These are phyloP conservation scores for Incurvaria masculella DNA, from an alignment of 2,888 invertebrate genomes.

Conservation along the genomic window DNA sequence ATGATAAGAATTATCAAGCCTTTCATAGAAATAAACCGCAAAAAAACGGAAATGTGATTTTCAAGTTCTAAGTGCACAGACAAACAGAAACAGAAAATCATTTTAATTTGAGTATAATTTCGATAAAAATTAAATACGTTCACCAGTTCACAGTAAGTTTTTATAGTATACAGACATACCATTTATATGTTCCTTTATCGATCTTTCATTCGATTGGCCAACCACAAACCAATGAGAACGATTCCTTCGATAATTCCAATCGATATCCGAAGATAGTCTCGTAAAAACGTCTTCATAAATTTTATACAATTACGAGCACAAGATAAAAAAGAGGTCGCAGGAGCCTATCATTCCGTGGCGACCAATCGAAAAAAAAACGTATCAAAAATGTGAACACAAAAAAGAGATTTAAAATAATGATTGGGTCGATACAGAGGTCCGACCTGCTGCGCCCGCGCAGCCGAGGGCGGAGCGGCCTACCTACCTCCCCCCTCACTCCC, in stretches of 20 bases:
- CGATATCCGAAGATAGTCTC: slow-evolving; percentile 25
- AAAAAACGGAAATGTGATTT: too few species aligned
- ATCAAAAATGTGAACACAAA: slow-evolving; percentile 27
- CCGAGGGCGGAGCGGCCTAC: neutral
- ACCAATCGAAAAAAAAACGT: slow-evolving; percentile 54
- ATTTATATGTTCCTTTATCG: slow-evolving; percentile 21
- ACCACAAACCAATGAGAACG: slow-evolving; percentile 25
- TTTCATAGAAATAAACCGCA: too few species aligned
- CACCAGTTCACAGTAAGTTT: too few species aligned
- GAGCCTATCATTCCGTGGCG: slow-evolving; percentile 37
- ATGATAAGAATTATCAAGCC: too few species aligned
- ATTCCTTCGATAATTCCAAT: slow-evolving; percentile 24
- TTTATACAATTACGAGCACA: slow-evolving; percentile 37
- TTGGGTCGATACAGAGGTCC: neutral
- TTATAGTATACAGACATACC: too few species aligned
- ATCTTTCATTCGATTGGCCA: slow-evolving; percentile 29
- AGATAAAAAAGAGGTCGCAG: neutral
- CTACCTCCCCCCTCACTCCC: too few species aligned
- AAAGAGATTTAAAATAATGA: slow-evolving; percentile 25
- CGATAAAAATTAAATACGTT: too few species aligned
- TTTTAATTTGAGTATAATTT: too few species aligned
- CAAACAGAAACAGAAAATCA: too few species aligned
- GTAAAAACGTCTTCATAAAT: slow-evolving; percentile 35
- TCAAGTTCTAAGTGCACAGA: too few species aligned
- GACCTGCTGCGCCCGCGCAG: neutral